Evolutionary conservation across 2,113 vertebrate genomes (phyloP), one percentile per base, ranked within the genome.

Genomic region (Ctenodactylus gundi): DNA sequence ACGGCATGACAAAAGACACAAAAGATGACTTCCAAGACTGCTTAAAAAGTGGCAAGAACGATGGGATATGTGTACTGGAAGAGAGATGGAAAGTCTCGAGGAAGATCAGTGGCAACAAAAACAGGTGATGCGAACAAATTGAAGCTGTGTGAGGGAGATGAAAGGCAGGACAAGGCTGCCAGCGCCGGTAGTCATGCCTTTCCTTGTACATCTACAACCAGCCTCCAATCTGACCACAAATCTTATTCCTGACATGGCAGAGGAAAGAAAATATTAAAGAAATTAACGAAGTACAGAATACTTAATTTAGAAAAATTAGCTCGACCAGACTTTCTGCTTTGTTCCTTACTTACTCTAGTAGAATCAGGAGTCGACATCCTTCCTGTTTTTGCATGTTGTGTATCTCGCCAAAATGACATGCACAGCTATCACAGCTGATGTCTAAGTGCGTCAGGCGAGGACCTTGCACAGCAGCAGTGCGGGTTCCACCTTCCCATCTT

Each of bases 381-480:
- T 21, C 31, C 36, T 80, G 6, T 76, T 67, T 95, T 80, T 62
- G 46, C 62, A 62, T 41, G 2, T 58, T 64, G n/a, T 14, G 14
- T 60, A 31, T 76, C 21, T 13, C 18, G n/a, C 27, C 49, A 4
- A 65, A 72, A 82, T 18, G 53, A 72, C 6, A 7, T 29, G 34
- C n/a, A 58, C 17, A 80, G 46, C 17, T 27, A 29, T 3, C 1
- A 10, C 3, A 49, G 31, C 21, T 70, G 73, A 41, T 29, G 23
- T 11, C 51, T 57, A 23, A 7, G 34, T 36, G 14, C 36, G 39
- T 64, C 53, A 18, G 39, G 29, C 18, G 7, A 34, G 51, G 64
- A n/a, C 34, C 3, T 1, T 0, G 29, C 1, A 7, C 10, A 53
- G n/a, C 10, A 53, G n/a, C 18, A 15, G 15, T 1, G 39, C 1